Evolutionary conservation across 2,113 vertebrate genomes (phyloP), one percentile per base, ranked within the genome.

Genomic region (Mesitornis unicolor): DNA sequence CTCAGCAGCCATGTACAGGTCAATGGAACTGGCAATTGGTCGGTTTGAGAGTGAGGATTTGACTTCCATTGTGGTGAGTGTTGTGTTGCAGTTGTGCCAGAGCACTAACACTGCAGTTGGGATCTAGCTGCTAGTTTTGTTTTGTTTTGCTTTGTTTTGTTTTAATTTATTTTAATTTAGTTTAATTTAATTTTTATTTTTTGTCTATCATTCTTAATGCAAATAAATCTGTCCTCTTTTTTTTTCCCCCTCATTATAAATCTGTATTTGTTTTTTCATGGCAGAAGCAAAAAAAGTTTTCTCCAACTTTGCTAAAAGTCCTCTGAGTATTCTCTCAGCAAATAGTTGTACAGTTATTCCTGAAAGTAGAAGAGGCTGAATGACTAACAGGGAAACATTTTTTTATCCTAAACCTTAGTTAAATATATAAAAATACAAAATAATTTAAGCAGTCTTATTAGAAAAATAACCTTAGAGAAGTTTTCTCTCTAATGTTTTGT

Each of bases 11-110:
- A 97, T 99, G 98, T 98, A 98, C 90, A 98, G 98, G 69, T 99
- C 99, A 11, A 97, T 99, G 89, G 99, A 99, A 40, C 89, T 99
- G 95, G 98, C 99, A 20, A 99, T 99, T 16, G 98, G 98, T 33
- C 98, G 99, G 6, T 99, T 99, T 71, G 99, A 99, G 78, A 99
- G 99, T 77, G 99, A 99, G 95, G 99, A 99, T 77, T 95, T 99
- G 89, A 99, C 99, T 7, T 99, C 99, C 33, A 98, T 99, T 51
- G 98, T 99, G 82, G 99, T 99, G 89, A 97, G 98, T 98, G 14
- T 11, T 33, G 45, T 43, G 35, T 6, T 61, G 40, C 25, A 7
- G 12, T 31, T 77, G 21, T 67, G 18, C 59, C 35, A n/a, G 26
- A 11, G 13, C 29, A 4, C 57, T 57, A 43, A 12, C 9, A 2